These are phyloP conservation scores for Echinops telfairi DNA, from an alignment of 2,113 vertebrate genomes.

Conservation along the genomic window DNA sequence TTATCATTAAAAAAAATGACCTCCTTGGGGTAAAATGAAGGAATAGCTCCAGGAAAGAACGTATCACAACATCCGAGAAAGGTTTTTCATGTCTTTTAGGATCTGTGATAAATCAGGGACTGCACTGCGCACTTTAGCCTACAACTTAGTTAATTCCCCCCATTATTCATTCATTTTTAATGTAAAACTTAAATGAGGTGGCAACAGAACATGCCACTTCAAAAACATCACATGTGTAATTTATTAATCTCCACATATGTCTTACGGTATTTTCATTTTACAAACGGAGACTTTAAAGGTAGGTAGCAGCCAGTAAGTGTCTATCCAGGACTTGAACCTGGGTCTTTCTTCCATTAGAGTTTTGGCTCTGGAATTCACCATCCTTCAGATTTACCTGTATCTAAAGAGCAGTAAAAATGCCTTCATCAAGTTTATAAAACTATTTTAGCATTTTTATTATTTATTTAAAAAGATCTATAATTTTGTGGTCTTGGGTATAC, in stretches of 20 bases:
- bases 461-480: background rate
- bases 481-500: constrained; percentile 48
- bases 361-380: background rate
- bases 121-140: background rate
- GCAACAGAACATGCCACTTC: background rate
- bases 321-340: background rate
- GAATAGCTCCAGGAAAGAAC: constrained; percentile 10
- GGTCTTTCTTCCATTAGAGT: background rate
- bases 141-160: background rate
- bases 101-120: background rate
- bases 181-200: background rate
- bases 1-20: background rate
- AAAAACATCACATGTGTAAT: background rate
- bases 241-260: background rate
- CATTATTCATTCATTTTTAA: background rate
- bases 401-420: background rate
- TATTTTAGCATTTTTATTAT: background rate
- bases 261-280: constrained; percentile 12
- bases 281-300: background rate
- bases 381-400: background rate
- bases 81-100: background rate
- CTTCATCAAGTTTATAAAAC: constrained; percentile 2
- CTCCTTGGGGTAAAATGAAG: constrained; percentile 15
- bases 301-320: background rate
- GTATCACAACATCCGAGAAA: background rate